These are phyloP conservation scores for Strigamia transsilvanica DNA, from an alignment of 2,888 invertebrate species.

Conservation along the genomic window DNA sequence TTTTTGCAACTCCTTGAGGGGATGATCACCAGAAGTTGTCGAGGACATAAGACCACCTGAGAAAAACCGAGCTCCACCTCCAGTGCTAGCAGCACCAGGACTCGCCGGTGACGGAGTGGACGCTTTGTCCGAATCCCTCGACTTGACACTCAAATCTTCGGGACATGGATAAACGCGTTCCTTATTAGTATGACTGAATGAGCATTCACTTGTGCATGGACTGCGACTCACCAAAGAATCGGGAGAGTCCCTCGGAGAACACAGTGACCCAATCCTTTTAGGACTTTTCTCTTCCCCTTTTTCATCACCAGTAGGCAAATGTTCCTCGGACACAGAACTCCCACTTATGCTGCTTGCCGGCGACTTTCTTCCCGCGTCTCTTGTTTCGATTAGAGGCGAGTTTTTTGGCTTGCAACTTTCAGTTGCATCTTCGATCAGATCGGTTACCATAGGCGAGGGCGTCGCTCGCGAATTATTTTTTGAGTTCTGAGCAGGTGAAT, in stretches of 20 bases:
- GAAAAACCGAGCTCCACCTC: constrained; percentile 64
- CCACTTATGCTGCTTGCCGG: constrained; percentile 5
- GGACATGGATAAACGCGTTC: constrained; percentile 48
- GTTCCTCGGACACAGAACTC: not conserved
- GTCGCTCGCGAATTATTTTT: not conserved
- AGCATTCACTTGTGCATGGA: constrained; percentile 53
- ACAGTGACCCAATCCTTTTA: not conserved
- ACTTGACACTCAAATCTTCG: constrained; percentile 53
- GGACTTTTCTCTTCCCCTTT: not conserved
- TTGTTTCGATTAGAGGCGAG: constrained; percentile 1
- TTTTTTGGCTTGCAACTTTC: constrained; percentile 14
- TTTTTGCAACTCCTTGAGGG: constrained; percentile 92
- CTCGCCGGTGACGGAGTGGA: constrained; percentile 42
- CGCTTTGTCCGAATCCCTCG: constrained; percentile 52
- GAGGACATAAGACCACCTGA: constrained; percentile 63
- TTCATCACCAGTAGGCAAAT: constrained; percentile 12
- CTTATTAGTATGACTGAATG: constrained; percentile 48
- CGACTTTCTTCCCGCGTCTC: not conserved
- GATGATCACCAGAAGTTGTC: constrained; percentile 72
- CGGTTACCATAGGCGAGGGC: not conserved
- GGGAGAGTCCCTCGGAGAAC: constrained; percentile 46
- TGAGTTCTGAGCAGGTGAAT: not conserved
- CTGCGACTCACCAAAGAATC: constrained; percentile 51
- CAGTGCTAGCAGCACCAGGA: constrained; percentile 66
- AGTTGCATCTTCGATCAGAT: not conserved